phyloP scores from a whole-genome alignment of 2,113 vertebrate species.

The Antennarius striatus region DNA sequence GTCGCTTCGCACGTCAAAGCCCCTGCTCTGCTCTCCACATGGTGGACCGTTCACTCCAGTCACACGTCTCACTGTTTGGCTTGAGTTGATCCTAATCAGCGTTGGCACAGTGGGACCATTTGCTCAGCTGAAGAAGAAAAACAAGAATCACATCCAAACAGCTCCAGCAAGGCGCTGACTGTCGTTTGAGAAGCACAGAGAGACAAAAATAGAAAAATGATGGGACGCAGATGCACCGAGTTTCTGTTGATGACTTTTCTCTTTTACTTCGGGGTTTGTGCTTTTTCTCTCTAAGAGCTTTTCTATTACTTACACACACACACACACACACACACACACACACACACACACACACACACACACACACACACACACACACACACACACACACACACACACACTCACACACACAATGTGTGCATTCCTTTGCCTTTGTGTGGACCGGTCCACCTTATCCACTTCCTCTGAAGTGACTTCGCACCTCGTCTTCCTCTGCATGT shows the following conservation, averaged over 20 bases:
- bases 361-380: neutral
- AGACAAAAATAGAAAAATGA: constrained; percentile 55
- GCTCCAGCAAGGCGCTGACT: constrained; percentile 21
- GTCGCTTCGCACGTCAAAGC: constrained; percentile 57
- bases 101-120: constrained; percentile 45
- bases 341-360: neutral
- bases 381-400: neutral
- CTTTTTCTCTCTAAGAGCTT: neutral
- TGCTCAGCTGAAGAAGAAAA: constrained; percentile 27
- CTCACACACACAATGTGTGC: neutral
- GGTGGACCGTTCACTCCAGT: constrained; percentile 42
- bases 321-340: neutral
- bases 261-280: constrained; percentile 10
- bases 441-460: too few relatives aligned
- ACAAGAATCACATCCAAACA: constrained; percentile 30
- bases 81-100: constrained; percentile 67
- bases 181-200: constrained; percentile 34
- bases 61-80: constrained; percentile 57
- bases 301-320: constrained; percentile 1
- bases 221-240: constrained; percentile 4
- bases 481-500: constrained; percentile 29
- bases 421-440: too few relatives aligned
- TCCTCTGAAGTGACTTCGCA: neutral
- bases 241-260: constrained; percentile 44
- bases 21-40: constrained; percentile 36